Evolutionary conservation across 1,140 invertebrate genomes (phyloP), one percentile per base, ranked within the genome.

Genomic region (Chironomus tepperi): DNA sequence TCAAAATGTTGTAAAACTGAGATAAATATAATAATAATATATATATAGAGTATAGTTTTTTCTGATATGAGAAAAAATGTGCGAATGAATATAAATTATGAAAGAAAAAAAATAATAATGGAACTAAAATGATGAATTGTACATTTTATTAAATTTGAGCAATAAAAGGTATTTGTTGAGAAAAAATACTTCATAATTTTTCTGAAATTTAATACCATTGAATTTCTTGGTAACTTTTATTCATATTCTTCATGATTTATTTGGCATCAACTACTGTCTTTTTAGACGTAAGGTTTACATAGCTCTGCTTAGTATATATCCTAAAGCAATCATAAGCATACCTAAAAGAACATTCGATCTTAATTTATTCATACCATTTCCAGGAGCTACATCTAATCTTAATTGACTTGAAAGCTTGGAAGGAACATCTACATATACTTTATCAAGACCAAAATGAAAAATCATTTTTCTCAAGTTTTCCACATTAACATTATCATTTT

Each of bases 381-480:
- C 8, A 18, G 65, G 65, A 18, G 19, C 24, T 34, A 34, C 65
- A 70, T 70, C 16, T 18, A 70, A 16, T 70, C 65, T 70, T 10
- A 91, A 80, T 74, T 86, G 80, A 0, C 81, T 78, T 3, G 81
- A 80, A 15, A 92, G 76, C 1, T 86, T 84, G 1, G 84, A 78
- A 0, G 90, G 89, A 1, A 92, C 87, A 78, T 93, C 91, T n/a
- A 92, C 77, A 81, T 88, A 93, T 1, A 89, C 86, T 74, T 85
- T 86, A 43, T 87, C 82, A n/a, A 89, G 73, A 0, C 90, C 90
- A 42, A 90, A 82, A 0, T 83, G 80, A 34, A 84, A 83, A 73
- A 93, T 89, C 16, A 92, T 79, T 2, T 85, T 79, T 0, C 86
- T 84, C 12, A 92, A 83, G 42, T 85, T 82, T 0, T 83, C 79